Percentiles rank a stretch among this genome's conserved stretches.
phyloP scores from a whole-genome alignment of 2,888 invertebrate species.

The Cataglyphis livida region DNA sequence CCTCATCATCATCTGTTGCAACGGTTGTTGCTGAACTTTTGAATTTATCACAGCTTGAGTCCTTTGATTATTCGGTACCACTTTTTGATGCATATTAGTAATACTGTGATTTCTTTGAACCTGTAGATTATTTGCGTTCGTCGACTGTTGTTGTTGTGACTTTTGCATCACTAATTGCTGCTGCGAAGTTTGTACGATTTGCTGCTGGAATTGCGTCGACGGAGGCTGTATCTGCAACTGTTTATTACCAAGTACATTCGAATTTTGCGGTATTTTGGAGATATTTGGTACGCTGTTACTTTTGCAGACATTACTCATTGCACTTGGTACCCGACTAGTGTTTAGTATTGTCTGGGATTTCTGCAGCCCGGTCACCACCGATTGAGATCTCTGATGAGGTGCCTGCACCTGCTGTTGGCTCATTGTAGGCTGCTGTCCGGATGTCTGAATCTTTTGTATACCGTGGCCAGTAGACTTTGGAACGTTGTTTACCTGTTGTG shows the following conservation, averaged over 20 bases:
- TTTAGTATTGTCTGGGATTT: constrained; percentile 65
- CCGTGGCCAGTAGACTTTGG: constrained; percentile 72
- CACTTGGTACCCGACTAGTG: constrained; percentile 63
- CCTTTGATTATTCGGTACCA: constrained; percentile 74
- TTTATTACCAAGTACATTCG: constrained; percentile 71
- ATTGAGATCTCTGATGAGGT: constrained; percentile 64
- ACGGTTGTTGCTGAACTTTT: constrained; percentile 73
- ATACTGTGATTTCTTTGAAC: constrained; percentile 72
- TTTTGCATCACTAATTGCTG: constrained; percentile 60
- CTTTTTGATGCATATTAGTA: constrained; percentile 74
- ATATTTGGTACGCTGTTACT: constrained; percentile 80
- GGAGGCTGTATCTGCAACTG: constrained; percentile 65
- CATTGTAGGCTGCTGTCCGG: constrained; percentile 56
- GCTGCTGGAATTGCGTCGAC: constrained; percentile 71
- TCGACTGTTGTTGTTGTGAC: constrained; percentile 63
- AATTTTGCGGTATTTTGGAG: constrained; percentile 74
- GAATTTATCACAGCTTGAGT: constrained; percentile 63
- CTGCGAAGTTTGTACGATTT: constrained; percentile 66
- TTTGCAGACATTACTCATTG: constrained; percentile 73
- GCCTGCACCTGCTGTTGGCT: constrained; percentile 57
- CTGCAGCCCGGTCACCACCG: constrained; percentile 50
- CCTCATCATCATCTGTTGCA: constrained; percentile 80
- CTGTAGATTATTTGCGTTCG: constrained; percentile 61
- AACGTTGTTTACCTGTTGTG: constrained; percentile 73
- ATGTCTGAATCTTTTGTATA: constrained; percentile 71